Evolutionary conservation across 1,140 invertebrate genomes (phyloP).

Genomic region (Brachionus calyciflorus): DNA sequence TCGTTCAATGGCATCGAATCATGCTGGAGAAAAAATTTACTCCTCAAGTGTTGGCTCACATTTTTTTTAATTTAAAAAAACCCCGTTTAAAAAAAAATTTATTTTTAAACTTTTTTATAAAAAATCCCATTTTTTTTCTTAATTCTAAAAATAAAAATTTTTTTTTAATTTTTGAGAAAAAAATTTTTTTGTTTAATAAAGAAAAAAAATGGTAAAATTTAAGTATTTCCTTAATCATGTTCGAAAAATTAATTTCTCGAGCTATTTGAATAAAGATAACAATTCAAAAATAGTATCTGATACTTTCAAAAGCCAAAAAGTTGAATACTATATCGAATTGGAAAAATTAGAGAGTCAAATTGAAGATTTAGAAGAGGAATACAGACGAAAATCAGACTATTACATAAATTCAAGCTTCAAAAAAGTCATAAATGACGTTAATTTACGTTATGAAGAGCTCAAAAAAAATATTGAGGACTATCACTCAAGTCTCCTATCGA

Average conservation of each 20-base stretch:
- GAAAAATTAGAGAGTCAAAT: not conserved
- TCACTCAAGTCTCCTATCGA: not conserved
- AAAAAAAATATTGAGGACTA: slow-evolving; percentile 9
- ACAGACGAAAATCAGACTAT: not conserved
- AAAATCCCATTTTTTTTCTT: too few species aligned
- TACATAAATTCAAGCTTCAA: not conserved
- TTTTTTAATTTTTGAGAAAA: too few species aligned
- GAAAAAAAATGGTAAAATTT: not conserved
- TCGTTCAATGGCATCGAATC: too few species aligned
- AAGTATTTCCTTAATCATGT: not conserved
- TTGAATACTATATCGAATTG: not conserved
- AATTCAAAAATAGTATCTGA: not conserved
- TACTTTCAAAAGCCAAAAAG: not conserved
- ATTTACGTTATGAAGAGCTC: not conserved
- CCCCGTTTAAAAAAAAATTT: too few species aligned
- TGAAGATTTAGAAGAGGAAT: slow-evolving; percentile 9
- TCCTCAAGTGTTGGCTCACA: too few species aligned
- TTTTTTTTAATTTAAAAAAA: too few species aligned
- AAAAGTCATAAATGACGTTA: not conserved
- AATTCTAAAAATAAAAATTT: too few species aligned
- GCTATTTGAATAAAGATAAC: not conserved
- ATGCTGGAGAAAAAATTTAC: too few species aligned
- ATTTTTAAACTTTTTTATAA: too few species aligned
- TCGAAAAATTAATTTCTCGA: not conserved
- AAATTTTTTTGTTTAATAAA: too few species aligned